Conservation (phyloP, 2,888 invertebrate genomes). For the Therioaphis trifolii region DNA sequence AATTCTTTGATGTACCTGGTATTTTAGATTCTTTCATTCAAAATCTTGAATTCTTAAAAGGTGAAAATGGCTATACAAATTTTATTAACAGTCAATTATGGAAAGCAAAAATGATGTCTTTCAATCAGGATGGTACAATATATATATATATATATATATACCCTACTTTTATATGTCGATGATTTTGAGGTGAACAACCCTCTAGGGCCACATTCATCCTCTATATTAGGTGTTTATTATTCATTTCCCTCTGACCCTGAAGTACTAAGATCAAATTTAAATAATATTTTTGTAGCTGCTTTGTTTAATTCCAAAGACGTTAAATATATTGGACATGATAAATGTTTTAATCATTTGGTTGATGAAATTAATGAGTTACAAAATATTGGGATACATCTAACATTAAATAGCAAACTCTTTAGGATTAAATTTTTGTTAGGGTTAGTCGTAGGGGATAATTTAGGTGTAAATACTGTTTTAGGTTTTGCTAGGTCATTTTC, state of each 20-base stretch:
- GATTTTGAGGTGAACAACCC: no score
- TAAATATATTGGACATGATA: conserved; percentile 26
- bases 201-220: conserved; percentile 7
- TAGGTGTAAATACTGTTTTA: conserved; percentile 30
- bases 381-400: conserved; percentile 3
- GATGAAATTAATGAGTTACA: conserved; percentile 25
- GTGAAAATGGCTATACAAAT: conserved; percentile 16
- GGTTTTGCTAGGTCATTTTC: conserved; percentile 29
- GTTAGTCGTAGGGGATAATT: conserved; percentile 12
- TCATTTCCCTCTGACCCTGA: conserved; percentile 1
- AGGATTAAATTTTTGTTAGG: conserved; percentile 20
- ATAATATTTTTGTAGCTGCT: conserved; percentile 31
- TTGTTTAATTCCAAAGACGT: conserved; percentile 23
- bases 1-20: conserved; percentile 23
- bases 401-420: neutral
- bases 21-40: conserved; percentile 30
- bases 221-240: conserved; percentile 37
- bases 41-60: conserved; percentile 26
- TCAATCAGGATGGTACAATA: neutral
- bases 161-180: neutral
- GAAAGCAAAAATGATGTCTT: conserved; percentile 30
- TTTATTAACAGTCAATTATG: conserved; percentile 26
- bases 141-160: no score
- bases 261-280: conserved; percentile 21
- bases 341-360: conserved; percentile 36